These are phyloP conservation scores for Trichopoda pennipes DNA, from an alignment of 2,888 invertebrate genomes.

Conservation along the genomic window DNA sequence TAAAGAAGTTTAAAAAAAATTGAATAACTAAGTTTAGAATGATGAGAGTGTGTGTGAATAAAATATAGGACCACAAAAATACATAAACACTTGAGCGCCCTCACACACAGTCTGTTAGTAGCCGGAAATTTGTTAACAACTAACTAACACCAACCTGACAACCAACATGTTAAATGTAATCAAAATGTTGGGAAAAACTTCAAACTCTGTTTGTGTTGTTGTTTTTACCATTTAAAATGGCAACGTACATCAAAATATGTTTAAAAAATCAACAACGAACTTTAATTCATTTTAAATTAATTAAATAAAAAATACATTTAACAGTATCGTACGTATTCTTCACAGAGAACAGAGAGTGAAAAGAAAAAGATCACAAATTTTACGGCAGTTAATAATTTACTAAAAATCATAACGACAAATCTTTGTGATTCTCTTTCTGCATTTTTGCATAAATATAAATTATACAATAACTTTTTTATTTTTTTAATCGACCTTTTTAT, in stretches of 20 bases:
- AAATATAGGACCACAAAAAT: conserved; percentile 13
- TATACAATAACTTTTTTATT: too few relatives aligned
- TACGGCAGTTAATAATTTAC: too few relatives aligned
- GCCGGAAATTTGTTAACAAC: conserved; percentile 55
- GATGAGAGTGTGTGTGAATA: conserved; percentile 7
- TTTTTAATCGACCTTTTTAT: too few relatives aligned
- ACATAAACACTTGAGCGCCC: not conserved
- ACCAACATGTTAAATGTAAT: conserved; percentile 50
- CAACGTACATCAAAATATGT: conserved; percentile 58
- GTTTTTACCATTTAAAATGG: conserved; percentile 50
- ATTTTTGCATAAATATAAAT: too few relatives aligned
- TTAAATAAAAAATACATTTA: conserved; percentile 7
- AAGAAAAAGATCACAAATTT: too few relatives aligned
- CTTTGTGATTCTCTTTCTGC: too few relatives aligned
- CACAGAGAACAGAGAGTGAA: too few relatives aligned
- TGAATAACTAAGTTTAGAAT: conserved; percentile 32
- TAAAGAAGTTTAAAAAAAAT: conserved; percentile 43
- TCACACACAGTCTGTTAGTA: conserved; percentile 17
- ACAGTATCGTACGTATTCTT: too few relatives aligned
- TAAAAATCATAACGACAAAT: too few relatives aligned
- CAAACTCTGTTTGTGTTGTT: not conserved
- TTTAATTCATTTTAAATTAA: conserved; percentile 38
- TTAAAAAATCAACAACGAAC: conserved; percentile 29
- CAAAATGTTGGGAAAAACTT: conserved; percentile 46
- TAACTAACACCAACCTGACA: conserved; percentile 53